Conservation (phyloP, 2,113 vertebrate species). For the Prochilodus magdalenae region DNA sequence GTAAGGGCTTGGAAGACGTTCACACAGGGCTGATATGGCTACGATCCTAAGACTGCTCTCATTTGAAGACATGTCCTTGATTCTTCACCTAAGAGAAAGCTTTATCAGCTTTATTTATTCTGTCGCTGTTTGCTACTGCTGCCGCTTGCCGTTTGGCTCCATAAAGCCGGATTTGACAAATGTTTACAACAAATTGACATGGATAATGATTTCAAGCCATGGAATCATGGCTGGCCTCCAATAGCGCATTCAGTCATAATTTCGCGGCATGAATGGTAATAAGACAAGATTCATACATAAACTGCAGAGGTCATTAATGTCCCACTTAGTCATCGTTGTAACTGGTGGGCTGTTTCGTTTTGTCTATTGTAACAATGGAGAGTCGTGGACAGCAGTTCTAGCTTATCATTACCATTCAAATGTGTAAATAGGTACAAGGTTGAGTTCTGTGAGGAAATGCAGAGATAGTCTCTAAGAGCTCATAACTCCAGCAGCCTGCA, state of each 20-base stretch:
- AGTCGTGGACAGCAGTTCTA: background rate
- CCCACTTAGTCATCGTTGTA: background rate
- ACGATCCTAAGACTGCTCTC: background rate
- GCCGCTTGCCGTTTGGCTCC: background rate
- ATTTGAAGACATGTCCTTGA: background rate
- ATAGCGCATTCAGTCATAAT: background rate
- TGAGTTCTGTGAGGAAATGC: background rate
- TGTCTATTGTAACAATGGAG: background rate
- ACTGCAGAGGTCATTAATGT: conserved; percentile 2
- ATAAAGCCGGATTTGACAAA: background rate
- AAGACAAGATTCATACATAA: background rate
- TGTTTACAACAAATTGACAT: conserved; percentile 19
- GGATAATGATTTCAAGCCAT: conserved; percentile 11
- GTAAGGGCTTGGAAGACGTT: background rate
- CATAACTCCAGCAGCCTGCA: background rate
- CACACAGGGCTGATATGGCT: background rate
- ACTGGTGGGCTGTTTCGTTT: background rate
- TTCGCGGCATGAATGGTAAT: background rate
- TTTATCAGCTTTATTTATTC: background rate
- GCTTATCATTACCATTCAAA: background rate
- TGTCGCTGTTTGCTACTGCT: background rate
- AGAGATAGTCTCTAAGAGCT: background rate
- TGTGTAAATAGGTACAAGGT: background rate
- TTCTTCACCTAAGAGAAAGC: background rate
- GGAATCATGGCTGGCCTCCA: background rate